Evolutionary conservation across 2,797 vertebrate genomes (phyloP).

Genomic region (Philypnodon macrostomus): DNA sequence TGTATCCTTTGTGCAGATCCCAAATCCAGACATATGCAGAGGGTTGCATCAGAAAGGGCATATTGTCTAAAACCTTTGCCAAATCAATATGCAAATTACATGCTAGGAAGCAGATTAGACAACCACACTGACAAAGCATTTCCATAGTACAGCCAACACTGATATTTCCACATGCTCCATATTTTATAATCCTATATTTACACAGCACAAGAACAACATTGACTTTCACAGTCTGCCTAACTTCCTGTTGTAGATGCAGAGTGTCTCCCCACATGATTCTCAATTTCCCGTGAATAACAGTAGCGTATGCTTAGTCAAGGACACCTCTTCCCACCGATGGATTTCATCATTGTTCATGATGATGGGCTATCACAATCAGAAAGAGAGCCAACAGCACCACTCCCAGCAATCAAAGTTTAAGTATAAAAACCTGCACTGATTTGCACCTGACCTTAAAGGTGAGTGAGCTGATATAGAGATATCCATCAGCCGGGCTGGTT

Average conservation of each 20-base stretch:
- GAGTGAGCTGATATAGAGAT: conserved; percentile 64
- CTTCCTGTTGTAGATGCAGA: conserved; percentile 31
- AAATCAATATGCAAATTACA: too few relatives aligned
- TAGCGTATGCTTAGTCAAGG: conserved; percentile 36
- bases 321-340: conserved; percentile 22
- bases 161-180: neutral
- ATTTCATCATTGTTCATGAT: conserved; percentile 54
- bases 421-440: conserved; percentile 59
- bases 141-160: neutral
- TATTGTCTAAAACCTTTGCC: too few relatives aligned
- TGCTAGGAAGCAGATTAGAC: too few relatives aligned
- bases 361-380: conserved; percentile 40
- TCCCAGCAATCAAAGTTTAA: conserved; percentile 45
- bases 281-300: conserved; percentile 41
- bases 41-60: too few relatives aligned
- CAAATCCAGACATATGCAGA: too few relatives aligned
- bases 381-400: conserved; percentile 24
- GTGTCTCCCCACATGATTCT: conserved; percentile 30
- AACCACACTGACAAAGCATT: neutral
- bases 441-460: conserved; percentile 62
- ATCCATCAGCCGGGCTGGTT: conserved; percentile 61
- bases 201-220: neutral
- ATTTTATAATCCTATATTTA: neutral
- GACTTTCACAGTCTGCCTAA: conserved; percentile 6
- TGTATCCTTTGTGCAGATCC: too few relatives aligned